Base-by-base conservation (phyloP, 2,113 vertebrate genomes). In the Lipophrys pholis region DNA sequence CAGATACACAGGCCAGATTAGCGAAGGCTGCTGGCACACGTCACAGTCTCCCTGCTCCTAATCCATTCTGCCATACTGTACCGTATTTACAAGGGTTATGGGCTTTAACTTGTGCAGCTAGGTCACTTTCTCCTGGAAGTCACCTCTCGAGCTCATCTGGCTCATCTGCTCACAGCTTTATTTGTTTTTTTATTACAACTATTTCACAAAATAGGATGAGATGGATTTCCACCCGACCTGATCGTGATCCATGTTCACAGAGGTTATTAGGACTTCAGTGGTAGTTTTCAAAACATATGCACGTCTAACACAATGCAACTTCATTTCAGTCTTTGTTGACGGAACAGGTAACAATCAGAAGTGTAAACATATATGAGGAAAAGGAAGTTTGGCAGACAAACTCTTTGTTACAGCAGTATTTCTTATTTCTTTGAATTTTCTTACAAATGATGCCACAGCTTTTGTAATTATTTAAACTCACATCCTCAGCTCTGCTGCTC, bases 21-120 rank as follows among this genome's bases (percentile, higher is more conserved):
- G 67, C 46, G 60, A 55, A 60, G 78, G 87, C 81, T 80, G 79
- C 79, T 84, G 74, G 81, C 76, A 91, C 78, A 82, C 87, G 80
- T 52, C 89, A 67, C 76, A 76, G 39, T 64, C 41, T 80, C 71
- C 63, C 62, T 86, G 61, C 59, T 70, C 35, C 70, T 91, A 89
- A 89, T 90, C 90, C 86, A 86, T 78, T 49, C 60, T 65, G 55
- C 83, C 64, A 38, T 71, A 61, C 75, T 76, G 84, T 73, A 78
- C 76, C 7, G 71, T 58, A 73, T 70, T 87, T 79, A 78, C 69
- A 48, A 39, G 65, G 81, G 76, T 73, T 80, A 80, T 72, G 61
- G 6, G 74, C 76, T 82, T 72, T 75, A 66, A 80, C 76, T 49
- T 30, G 40, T 70, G 63, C 69, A 78, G 82, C 76, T 71, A 52